These are phyloP conservation scores for Sylvietta virens DNA, from an alignment of 2,113 vertebrate species.

Conservation along the genomic window DNA sequence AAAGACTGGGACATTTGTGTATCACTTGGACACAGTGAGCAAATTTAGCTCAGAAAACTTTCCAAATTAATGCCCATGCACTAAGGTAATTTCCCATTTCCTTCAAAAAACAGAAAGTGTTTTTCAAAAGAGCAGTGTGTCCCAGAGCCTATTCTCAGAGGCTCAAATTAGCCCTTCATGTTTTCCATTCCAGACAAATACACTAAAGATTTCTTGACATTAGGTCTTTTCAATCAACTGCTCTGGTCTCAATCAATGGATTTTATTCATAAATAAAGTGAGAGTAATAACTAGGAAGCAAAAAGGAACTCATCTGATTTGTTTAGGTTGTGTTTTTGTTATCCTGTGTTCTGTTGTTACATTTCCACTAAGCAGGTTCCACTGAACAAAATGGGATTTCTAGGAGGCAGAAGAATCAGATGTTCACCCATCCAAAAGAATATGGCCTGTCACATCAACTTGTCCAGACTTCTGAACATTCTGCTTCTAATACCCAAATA, in stretches of 20 bases:
- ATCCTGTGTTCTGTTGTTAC: background rate
- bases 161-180: background rate
- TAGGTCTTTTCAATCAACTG: background rate
- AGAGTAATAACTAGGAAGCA: background rate
- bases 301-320: background rate
- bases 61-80: constrained; percentile 17
- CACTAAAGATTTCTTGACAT: background rate
- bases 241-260: background rate
- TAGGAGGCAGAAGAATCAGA: background rate
- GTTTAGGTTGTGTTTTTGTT: background rate
- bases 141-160: constrained; percentile 6
- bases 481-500: background rate
- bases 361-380: background rate
- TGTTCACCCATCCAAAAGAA: background rate
- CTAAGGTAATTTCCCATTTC: constrained; percentile 22
- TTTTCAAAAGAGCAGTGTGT: background rate
- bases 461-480: background rate
- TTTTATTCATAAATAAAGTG: background rate
- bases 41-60: background rate
- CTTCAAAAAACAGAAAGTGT: constrained; percentile 6
- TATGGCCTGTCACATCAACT: background rate
- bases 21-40: background rate
- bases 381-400: background rate
- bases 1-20: background rate
- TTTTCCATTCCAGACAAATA: constrained; percentile 3